Percentiles rank a stretch among this genome's conserved stretches.
phyloP scores from a whole-genome alignment of 2,888 invertebrate genomes.

The Zaprionus obscuricornis region DNA sequence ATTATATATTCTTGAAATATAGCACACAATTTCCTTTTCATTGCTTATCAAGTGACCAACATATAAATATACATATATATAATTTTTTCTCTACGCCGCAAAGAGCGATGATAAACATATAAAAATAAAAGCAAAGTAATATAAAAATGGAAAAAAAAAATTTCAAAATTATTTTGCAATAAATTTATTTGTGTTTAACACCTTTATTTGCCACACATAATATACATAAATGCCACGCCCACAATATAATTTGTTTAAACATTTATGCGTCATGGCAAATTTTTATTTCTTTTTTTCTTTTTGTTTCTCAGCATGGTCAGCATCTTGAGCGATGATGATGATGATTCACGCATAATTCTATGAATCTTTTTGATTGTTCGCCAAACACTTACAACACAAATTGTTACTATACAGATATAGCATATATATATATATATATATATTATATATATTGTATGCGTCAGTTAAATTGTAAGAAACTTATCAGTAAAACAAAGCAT shows the following conservation, averaged over 20 bases:
- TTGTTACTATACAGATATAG: too few relatives aligned
- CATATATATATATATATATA: slow-evolving; percentile 22
- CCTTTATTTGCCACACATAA: slow-evolving; percentile 33
- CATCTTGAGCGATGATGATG: slow-evolving; percentile 40
- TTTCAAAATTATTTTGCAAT: background rate
- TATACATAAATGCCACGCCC: slow-evolving; percentile 1
- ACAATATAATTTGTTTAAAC: slow-evolving; percentile 38
- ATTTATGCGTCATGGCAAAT: slow-evolving; percentile 40
- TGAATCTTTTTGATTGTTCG: background rate
- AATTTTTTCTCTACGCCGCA: too few relatives aligned
- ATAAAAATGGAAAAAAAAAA: too few relatives aligned
- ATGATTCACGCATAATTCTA: slow-evolving; percentile 34
- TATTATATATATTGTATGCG: slow-evolving; percentile 41
- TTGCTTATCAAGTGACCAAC: slow-evolving; percentile 6
- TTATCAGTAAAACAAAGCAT: slow-evolving; percentile 57
- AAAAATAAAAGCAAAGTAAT: slow-evolving; percentile 1
- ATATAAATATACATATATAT: background rate
- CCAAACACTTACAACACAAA: too few relatives aligned
- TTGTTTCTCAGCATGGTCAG: slow-evolving; percentile 8
- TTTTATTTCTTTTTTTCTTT: background rate
- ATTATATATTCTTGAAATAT: slow-evolving; percentile 6
- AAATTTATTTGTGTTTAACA: slow-evolving; percentile 45
- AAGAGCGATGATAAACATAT: slow-evolving; percentile 7
- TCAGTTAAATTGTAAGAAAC: slow-evolving; percentile 42
- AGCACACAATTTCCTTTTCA: background rate